These are phyloP conservation scores for Plutomurus gul DNA, from an alignment of 1,140 invertebrate species.

Conservation along the genomic window DNA sequence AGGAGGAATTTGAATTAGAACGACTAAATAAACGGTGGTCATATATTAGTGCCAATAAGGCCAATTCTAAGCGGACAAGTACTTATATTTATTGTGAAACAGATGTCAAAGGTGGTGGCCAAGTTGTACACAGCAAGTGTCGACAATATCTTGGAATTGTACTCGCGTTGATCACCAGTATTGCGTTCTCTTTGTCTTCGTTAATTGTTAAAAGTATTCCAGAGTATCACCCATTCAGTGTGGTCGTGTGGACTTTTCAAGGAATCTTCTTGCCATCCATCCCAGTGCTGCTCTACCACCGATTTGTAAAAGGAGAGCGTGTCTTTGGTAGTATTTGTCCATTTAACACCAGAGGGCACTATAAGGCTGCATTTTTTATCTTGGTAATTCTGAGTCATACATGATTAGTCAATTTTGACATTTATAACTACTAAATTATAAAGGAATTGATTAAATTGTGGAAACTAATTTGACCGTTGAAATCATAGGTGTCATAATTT, in stretches of 20 bases:
- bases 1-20: constrained; percentile 1
- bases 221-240: constrained; percentile 27
- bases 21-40: not conserved
- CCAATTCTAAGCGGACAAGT: not conserved
- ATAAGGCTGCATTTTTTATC: constrained; percentile 5
- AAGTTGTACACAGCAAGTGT: not conserved
- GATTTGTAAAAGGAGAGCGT: not conserved
- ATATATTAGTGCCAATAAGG: not conserved
- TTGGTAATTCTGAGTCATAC: constrained; percentile 6
- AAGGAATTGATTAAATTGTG: not conserved
- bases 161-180: constrained; percentile 21
- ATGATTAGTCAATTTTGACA: not conserved
- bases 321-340: not conserved
- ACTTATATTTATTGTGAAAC: not conserved
- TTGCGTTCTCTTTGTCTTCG: constrained; percentile 13
- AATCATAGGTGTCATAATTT: not conserved
- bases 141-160: constrained; percentile 18
- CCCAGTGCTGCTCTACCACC: constrained; percentile 25
- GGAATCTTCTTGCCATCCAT: constrained; percentile 34
- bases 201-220: constrained; percentile 34
- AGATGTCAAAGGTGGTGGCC: not conserved
- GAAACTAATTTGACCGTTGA: not conserved
- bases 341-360: not conserved
- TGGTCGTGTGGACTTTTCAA: constrained; percentile 38
- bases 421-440: not conserved